Percentiles rank a stretch among this genome's conserved stretches.
Evolutionary conservation across 2,113 vertebrate species (phyloP).

Genomic region (Sterrhoptilus dennistouni): DNA sequence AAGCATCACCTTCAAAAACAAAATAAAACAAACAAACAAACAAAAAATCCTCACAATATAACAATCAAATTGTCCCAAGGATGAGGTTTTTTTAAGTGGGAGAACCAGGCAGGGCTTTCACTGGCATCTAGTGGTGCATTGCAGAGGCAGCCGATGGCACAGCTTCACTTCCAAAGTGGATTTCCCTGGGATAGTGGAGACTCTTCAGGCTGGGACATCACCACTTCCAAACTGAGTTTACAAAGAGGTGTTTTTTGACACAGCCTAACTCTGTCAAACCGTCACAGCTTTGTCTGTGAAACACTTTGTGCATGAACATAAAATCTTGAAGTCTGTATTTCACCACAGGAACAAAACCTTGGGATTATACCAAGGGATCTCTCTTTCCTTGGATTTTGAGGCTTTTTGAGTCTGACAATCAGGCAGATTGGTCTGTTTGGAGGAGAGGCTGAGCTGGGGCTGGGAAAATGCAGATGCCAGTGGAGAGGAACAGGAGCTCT

Average conservation of each 20-base stretch:
- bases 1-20: not conserved
- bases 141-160: not conserved
- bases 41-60: not conserved
- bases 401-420: not conserved
- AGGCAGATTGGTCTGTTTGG: not conserved
- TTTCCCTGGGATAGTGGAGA: rapidly evolving
- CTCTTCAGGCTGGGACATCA: not conserved
- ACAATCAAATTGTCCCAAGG: not conserved
- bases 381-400: not conserved
- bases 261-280: not conserved
- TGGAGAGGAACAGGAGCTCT: not conserved
- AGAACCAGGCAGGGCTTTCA: constrained; percentile 28
- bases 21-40: not conserved
- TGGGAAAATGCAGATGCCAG: not conserved
- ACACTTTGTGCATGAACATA: not conserved
- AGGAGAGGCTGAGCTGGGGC: not conserved
- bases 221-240: not conserved
- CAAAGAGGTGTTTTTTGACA: not conserved
- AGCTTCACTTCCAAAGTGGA: not conserved
- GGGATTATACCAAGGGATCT: not conserved
- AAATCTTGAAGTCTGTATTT: rapidly evolving
- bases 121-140: constrained; percentile 49
- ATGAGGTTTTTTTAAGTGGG: not conserved
- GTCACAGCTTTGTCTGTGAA: not conserved
- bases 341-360: not conserved